Conservation (phyloP, 2,888 invertebrate species). For the Luperina testacea region DNA sequence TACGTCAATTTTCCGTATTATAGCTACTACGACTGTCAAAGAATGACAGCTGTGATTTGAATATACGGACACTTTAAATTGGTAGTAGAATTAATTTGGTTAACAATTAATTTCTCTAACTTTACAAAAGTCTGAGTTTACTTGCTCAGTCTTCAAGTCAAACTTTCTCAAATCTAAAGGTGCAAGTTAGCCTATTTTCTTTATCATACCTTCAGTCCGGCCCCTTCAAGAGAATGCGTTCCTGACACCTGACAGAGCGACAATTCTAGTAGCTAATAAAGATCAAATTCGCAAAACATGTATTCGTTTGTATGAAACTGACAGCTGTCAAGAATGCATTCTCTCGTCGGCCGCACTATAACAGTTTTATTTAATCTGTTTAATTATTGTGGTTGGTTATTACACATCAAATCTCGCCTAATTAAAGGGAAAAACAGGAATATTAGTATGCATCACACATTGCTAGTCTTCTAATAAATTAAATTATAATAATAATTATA, state of each 20-base stretch:
- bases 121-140: background rate
- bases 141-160: background rate
- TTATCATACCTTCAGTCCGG: background rate
- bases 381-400: background rate
- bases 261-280: background rate
- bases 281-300: background rate
- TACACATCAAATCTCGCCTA: background rate
- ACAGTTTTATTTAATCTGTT: background rate
- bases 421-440: background rate
- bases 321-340: no score
- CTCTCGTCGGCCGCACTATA: background rate
- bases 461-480: constrained; percentile 23
- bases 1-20: background rate
- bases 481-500: constrained; percentile 22
- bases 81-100: background rate
- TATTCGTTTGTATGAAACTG: background rate
- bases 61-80: background rate
- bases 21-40: no score
- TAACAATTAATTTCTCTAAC: background rate
- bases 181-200: background rate
- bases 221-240: no score
- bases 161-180: background rate
- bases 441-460: constrained; percentile 42
- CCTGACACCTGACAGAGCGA: no score
- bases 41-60: background rate